These are phyloP conservation scores for Thalassarche chlororhynchos DNA, from an alignment of 2,113 vertebrate genomes.

Conservation along the genomic window DNA sequence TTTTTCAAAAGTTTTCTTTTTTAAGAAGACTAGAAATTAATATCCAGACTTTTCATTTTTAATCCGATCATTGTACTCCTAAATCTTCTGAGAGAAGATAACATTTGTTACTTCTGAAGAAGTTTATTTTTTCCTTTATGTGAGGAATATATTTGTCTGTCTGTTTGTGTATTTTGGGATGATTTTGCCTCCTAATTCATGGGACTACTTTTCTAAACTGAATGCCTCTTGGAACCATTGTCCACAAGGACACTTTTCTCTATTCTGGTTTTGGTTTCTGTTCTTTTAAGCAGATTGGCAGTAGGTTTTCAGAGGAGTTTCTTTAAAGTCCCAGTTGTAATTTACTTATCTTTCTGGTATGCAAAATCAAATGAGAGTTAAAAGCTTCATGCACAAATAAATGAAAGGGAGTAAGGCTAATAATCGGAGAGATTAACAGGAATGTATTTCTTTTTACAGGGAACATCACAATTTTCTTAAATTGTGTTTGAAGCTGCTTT, in stretches of 20 bases:
- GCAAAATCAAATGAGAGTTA: background rate
- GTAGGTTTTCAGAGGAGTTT: background rate
- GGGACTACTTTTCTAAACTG: background rate
- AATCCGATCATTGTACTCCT: background rate
- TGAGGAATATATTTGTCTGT: background rate
- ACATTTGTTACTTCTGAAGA: background rate
- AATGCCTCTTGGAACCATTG: background rate
- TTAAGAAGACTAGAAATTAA: background rate
- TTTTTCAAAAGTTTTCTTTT: background rate
- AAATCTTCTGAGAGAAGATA: background rate
- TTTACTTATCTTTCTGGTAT: background rate
- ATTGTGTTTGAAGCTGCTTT: conserved; percentile 93
- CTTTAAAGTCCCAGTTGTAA: background rate
- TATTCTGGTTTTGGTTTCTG: background rate
- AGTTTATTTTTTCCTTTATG: background rate
- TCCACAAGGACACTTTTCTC: background rate
- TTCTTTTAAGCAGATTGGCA: background rate
- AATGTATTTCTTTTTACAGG: conserved; percentile 67
- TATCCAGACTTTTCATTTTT: background rate
- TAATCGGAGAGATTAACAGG: background rate
- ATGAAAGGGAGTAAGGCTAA: background rate
- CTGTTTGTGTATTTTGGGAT: background rate
- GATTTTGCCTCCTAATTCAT: background rate
- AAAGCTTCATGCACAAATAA: background rate
- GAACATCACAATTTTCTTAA: conserved; percentile 97